Conservation (phyloP, 2,113 vertebrate species). For the Eulemur macaco region DNA sequence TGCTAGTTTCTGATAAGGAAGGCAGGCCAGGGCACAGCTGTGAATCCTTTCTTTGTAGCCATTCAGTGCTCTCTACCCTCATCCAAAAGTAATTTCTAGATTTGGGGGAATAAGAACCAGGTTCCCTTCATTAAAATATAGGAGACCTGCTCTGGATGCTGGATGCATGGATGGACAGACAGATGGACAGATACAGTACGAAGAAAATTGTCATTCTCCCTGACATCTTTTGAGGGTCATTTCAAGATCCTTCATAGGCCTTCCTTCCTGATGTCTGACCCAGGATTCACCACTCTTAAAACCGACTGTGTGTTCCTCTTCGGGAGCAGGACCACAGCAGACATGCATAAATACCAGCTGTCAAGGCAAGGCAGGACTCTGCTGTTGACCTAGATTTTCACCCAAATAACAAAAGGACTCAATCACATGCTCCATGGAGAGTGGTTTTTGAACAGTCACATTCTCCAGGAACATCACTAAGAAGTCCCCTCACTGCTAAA, state of each 20-base stretch:
- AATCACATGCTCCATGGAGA: neutral
- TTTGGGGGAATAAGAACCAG: neutral
- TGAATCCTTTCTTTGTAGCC: neutral
- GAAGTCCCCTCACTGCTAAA: neutral
- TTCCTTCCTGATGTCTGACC: neutral
- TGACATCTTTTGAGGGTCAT: neutral
- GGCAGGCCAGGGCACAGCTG: neutral
- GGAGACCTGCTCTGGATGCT: neutral
- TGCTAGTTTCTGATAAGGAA: neutral
- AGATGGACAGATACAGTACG: neutral
- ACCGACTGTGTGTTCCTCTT: neutral
- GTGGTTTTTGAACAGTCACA: neutral
- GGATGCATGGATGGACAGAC: neutral
- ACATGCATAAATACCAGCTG: neutral
- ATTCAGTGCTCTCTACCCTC: too few species aligned
- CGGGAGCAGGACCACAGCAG: neutral
- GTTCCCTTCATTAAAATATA: neutral
- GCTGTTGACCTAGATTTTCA: neutral
- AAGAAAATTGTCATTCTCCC: neutral
- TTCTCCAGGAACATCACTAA: neutral
- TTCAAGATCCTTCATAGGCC: neutral
- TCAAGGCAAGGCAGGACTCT: neutral
- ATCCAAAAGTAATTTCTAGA: neutral
- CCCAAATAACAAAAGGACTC: neutral
- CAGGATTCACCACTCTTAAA: neutral